These are phyloP conservation scores for Noctua janthe DNA, from an alignment of 2,888 invertebrate species.

Conservation along the genomic window DNA sequence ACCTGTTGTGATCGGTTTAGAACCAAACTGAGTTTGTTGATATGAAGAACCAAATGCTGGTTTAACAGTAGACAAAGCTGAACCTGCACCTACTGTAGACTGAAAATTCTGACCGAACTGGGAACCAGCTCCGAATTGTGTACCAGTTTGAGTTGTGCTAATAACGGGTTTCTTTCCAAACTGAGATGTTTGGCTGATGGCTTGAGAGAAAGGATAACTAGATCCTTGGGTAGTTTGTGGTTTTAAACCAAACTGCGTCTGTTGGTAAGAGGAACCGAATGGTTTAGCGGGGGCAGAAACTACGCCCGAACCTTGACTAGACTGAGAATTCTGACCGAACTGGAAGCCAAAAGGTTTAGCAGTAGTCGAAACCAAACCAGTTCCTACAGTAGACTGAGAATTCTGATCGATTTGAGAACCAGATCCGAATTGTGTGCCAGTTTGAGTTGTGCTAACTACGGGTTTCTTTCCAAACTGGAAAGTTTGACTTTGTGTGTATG, in stretches of 20 bases:
- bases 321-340: conserved; percentile 21
- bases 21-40: conserved; percentile 13
- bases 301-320: background rate
- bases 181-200: conserved; percentile 18
- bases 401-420: conserved; percentile 2
- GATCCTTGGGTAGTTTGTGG: conserved; percentile 24
- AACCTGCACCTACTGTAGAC: no score
- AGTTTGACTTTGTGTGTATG: conserved; percentile 13
- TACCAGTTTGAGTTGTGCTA: conserved; percentile 6
- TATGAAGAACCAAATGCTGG: background rate
- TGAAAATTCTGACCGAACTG: no score
- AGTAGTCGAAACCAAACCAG: background rate
- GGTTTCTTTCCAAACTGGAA: conserved; percentile 43
- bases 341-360: background rate
- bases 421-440: conserved; percentile 43
- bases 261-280: conserved; percentile 10
- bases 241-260: conserved; percentile 20
- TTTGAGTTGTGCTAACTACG: background rate
- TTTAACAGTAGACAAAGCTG: no score
- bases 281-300: background rate
- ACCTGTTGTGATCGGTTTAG: conserved; percentile 11
- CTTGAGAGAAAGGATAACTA: conserved; percentile 16
- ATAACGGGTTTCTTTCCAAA: conserved; percentile 24
- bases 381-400: background rate
- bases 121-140: conserved; percentile 39